Base-by-base conservation (phyloP, 2,888 invertebrate genomes). In the Conops quadrifasciatus region DNA sequence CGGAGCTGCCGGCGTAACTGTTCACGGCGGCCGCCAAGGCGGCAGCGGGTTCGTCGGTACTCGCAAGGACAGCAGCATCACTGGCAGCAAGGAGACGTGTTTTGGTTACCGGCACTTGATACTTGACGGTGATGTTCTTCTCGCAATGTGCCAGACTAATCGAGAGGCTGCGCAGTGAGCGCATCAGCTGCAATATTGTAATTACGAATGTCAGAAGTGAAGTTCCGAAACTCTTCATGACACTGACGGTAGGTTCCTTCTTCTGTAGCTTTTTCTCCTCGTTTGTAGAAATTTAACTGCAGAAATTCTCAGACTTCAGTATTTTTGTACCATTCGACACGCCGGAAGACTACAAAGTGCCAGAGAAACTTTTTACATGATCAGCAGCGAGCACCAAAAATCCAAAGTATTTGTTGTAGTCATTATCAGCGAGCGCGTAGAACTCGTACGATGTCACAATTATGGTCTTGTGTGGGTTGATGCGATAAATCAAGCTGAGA, bases 121-220 rank as follows among this genome's bases (percentile, higher is more conserved):
- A 83, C 75, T 82, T 82, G 13, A 81, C 79, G 16, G 80, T 83
- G 36, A 83, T 79, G 69, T 83, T 83, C 70, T 80, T 82, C 74
- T 79, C 79, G 67, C 82, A 83, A 67, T 81, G 80, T 0, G 79
- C 81, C 24, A 78, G 79, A 36, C 82, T 81, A 19, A 83, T 80
- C 75, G 81, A 76, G 75, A 83, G 71, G 5, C 67, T 47, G 9
- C 15, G 59, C 28, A 47, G 11, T 21, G n/a, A 28, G 19, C 47
- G 47, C 47, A 28, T 28, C 19, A 59, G 19, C n/a, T 59, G 59
- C 1, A 47, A 15, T 11, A 59, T 7, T 28, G 59, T 67, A 4
- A 67, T 36, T 36, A 36, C 19, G 11, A 59, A 21, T 28, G 28
- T 36, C 2, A 59, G 2, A 13, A 47, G 24, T 49, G 24, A n/a